A percentile compares a stretch with the other conserved stretches of the same genome.
phyloP scores from a whole-genome alignment of 2,113 vertebrate species.

The Vulpes ferrilata region DNA sequence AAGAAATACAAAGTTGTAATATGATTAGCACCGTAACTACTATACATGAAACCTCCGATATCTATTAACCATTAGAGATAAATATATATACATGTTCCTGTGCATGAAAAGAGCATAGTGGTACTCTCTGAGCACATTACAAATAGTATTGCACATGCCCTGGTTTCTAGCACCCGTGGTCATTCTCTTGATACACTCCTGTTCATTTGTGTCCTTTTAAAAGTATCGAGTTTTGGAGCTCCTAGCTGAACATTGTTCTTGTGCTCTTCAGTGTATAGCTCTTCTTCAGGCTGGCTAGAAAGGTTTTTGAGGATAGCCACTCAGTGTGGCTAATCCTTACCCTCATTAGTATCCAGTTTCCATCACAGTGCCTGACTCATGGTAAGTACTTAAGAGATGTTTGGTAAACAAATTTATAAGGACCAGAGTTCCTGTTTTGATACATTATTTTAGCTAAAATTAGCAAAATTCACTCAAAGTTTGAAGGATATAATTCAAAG shows the following conservation, averaged over 20 bases:
- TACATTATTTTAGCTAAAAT: not conserved
- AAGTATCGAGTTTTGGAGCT: not conserved
- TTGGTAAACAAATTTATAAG: not conserved
- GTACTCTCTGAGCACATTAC: not conserved
- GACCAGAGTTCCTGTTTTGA: not conserved
- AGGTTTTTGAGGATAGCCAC: not conserved
- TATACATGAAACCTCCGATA: not conserved
- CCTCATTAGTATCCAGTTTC: not conserved
- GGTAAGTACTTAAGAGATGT: not conserved
- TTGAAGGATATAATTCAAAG: not conserved
- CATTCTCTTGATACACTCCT: not conserved
- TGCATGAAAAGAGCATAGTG: not conserved
- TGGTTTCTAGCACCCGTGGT: not conserved
- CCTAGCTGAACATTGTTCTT: not conserved
- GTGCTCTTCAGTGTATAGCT: not conserved
- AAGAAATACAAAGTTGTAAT: not conserved
- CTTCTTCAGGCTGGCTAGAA: not conserved
- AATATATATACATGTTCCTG: not conserved
- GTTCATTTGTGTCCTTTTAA: not conserved
- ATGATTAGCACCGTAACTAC: not conserved
- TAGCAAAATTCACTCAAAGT: not conserved
- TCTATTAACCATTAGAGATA: not conserved
- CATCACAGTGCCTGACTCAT: not conserved
- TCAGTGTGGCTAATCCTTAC: not conserved
- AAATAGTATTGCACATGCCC: not conserved